Percentiles rank a stretch among this genome's conserved stretches.
Conservation (phyloP, 2,888 invertebrate species). For the Pecten maximus region DNA sequence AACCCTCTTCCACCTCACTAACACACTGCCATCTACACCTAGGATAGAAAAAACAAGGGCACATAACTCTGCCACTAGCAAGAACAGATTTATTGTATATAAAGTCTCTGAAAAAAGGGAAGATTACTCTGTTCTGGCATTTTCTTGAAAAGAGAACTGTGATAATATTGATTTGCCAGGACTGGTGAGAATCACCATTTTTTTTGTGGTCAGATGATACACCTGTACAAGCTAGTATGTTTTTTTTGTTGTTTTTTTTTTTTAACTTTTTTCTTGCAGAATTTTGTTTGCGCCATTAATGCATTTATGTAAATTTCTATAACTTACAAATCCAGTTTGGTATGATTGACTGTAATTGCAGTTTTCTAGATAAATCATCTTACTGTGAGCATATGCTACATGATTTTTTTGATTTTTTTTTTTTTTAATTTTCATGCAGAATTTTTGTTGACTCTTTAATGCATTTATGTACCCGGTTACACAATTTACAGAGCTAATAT, state of each 20-base stretch:
- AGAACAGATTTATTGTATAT: not conserved
- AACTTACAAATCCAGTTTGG: not conserved
- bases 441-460: too few relatives aligned
- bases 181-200: not conserved
- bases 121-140: not conserved
- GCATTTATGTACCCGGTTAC: too few relatives aligned
- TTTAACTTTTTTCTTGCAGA: not conserved
- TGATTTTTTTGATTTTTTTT: too few relatives aligned
- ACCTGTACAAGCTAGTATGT: not conserved
- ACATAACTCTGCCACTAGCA: not conserved
- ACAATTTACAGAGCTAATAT: too few relatives aligned
- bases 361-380: not conserved
- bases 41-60: not conserved
- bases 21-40: not conserved
- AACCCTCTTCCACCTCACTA: slow-evolving; percentile 36
- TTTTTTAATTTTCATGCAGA: too few relatives aligned
- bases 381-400: not conserved
- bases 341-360: not conserved
- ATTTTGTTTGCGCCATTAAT: not conserved
- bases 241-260: too few relatives aligned
- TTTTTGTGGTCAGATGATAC: not conserved
- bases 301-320: not conserved
- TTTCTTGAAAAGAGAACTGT: slow-evolving; percentile 25
- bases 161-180: slow-evolving; percentile 6
- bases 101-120: not conserved